phyloP scores from a whole-genome alignment of 2,797 vertebrate genomes.

The Cercopithecus diana region DNA sequence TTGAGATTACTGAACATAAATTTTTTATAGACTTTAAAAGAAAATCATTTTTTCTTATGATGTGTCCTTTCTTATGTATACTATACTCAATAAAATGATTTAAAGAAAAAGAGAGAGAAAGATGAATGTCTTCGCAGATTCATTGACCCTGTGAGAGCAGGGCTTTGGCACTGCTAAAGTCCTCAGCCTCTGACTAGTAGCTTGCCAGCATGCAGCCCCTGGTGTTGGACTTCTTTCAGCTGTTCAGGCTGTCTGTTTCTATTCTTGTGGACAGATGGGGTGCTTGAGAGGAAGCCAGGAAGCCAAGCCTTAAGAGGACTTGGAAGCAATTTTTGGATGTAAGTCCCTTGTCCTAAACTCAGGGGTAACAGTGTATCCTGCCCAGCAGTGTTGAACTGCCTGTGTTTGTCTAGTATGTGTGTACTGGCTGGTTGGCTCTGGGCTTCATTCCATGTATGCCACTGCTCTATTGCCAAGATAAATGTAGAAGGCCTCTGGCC shows the following conservation, averaged over 20 bases:
- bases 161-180: conserved; percentile 21
- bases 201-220: not conserved
- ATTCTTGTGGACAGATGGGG: conserved; percentile 54
- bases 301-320: conserved; percentile 41
- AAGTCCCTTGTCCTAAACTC: conserved; percentile 40
- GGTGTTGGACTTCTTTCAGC: conserved; percentile 40
- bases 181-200: not conserved
- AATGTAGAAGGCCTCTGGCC: not conserved
- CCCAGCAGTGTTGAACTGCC: conserved; percentile 56
- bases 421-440: conserved; percentile 21
- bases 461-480: not conserved
- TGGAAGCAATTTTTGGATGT: conserved; percentile 56
- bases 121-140: not conserved
- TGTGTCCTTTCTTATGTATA: not conserved
- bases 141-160: not conserved
- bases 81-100: not conserved
- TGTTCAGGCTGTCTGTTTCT: conserved; percentile 32
- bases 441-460: conserved; percentile 26
- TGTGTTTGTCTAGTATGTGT: conserved; percentile 60
- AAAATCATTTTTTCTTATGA: not conserved
- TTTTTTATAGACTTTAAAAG: conserved; percentile 21
- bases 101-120: not conserved
- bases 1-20: conserved; percentile 24
- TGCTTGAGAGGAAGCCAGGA: conserved; percentile 58
- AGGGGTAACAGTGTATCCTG: conserved; percentile 32